Evolutionary conservation across 2,797 vertebrate genomes (phyloP), one percentile per base, ranked within the genome.

Genomic region (Furcifer pardalis): DNA sequence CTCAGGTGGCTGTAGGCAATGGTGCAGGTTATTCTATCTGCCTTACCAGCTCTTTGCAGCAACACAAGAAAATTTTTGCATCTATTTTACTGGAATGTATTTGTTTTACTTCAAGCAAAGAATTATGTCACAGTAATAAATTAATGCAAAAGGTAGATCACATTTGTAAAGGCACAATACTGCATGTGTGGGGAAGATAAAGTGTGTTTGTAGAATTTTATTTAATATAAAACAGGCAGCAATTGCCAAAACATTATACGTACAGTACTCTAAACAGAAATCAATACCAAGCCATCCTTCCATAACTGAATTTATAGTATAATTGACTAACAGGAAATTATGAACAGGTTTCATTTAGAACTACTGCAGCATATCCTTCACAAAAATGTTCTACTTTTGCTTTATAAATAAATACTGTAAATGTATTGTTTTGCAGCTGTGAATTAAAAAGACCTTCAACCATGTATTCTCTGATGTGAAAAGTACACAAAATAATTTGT

Each of bases 241-340:
- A 75, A 84, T 35, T 2, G 15, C 12, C 21, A 71, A 6, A 23
- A 30, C 17, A 59, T 68, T 75, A 56, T 30, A n/a, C n/a, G n/a
- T n/a, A n/a, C n/a, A n/a, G n/a, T n/a, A 49, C 49, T 27, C 6
- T 42, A 68, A 85, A 81, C 27, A n/a, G 46, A 66, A 80, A 75
- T 76, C 19, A 25, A 32, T 62, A 62, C 21, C 46, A 59, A 7
- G 17, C 5, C 62, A 65, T 68, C 21, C 7, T 56, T 37, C 25
- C 5, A 19, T 35, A 65, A 6, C 37, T 7, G 25, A 82, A 37
- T 0, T 68, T 56, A 25, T 75, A 46, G 80, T 27, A 15, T 2
- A 59, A 72, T 35, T 32, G 59, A 40, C 32, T 30, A 37, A 44
- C 7, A 46, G 40, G 74, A 46, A 65, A 81, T 86, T 86, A 81